These are phyloP conservation scores for Pungitius pungitius DNA, from an alignment of 2,113 vertebrate genomes.

Conservation along the genomic window DNA sequence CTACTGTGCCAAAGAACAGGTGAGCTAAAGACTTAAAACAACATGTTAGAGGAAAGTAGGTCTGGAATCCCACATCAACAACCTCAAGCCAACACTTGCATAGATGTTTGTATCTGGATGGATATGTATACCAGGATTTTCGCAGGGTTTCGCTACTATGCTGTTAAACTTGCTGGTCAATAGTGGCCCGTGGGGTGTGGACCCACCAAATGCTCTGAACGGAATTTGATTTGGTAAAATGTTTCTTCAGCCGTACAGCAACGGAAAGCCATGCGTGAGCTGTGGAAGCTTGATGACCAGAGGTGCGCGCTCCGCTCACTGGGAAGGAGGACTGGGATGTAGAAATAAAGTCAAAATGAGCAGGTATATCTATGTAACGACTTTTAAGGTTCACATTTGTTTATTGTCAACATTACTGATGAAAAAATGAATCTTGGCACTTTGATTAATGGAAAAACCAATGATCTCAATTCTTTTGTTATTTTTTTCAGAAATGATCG, in stretches of 20 bases:
- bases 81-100: neutral
- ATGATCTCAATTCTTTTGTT: too few relatives aligned
- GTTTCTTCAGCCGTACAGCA: slow-evolving; percentile 75
- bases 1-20: slow-evolving; percentile 85
- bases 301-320: slow-evolving; percentile 74
- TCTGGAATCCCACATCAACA: neutral
- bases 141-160: too few relatives aligned
- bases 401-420: neutral
- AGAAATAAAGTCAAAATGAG: slow-evolving; percentile 82
- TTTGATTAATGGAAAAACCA: too few relatives aligned
- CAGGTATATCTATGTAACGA: slow-evolving; percentile 65
- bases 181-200: too few relatives aligned
- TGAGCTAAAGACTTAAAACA: slow-evolving; percentile 31
- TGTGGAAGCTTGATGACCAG: slow-evolving; percentile 83
- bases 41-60: neutral
- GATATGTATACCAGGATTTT: neutral
- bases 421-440: neutral
- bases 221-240: neutral
- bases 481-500: slow-evolving; percentile 82
- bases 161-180: neutral
- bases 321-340: slow-evolving; percentile 86
- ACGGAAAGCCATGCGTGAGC: slow-evolving; percentile 78
- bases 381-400: neutral
- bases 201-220: too few relatives aligned
- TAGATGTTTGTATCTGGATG: neutral